Evolutionary conservation across 2,888 invertebrate species (phyloP).

Genomic region (Dolichopus griseipennis): DNA sequence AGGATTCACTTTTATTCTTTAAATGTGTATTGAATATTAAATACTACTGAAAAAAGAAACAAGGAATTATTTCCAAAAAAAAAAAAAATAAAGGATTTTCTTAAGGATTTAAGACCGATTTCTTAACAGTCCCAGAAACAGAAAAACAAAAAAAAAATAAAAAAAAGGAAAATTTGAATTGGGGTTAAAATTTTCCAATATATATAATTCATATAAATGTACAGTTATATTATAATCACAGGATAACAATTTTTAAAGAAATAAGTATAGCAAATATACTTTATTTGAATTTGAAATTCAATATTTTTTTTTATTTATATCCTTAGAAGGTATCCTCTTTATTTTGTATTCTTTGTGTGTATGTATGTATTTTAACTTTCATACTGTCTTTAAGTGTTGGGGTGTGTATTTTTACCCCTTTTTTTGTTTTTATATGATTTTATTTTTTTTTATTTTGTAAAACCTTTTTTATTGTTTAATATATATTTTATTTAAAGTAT

Average conservation of each 20-base stretch:
- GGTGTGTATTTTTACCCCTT: not conserved
- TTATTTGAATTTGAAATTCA: not conserved
- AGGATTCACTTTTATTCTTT: not conserved
- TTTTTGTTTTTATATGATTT: not conserved
- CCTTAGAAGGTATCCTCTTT: not conserved
- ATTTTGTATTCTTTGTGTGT: not conserved
- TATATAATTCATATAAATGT: no score
- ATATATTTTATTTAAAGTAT: no score
- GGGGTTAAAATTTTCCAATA: no score
- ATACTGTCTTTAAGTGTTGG: not conserved
- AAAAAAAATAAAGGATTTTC: not conserved
- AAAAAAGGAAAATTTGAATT: no score
- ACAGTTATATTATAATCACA: no score
- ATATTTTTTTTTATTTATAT: not conserved
- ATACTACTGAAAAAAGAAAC: not conserved
- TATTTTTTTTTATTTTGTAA: no score
- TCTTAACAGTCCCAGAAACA: not conserved
- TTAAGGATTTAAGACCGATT: not conserved
- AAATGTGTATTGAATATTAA: conserved; percentile 4
- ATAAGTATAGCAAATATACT: not conserved
- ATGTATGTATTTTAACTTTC: not conserved
- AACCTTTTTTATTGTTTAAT: no score
- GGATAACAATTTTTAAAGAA: no score
- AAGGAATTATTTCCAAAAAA: no score
- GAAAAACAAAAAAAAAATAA: not conserved